Conservation (phyloP, 1,140 invertebrate genomes). For the Drosophila lowei region DNA sequence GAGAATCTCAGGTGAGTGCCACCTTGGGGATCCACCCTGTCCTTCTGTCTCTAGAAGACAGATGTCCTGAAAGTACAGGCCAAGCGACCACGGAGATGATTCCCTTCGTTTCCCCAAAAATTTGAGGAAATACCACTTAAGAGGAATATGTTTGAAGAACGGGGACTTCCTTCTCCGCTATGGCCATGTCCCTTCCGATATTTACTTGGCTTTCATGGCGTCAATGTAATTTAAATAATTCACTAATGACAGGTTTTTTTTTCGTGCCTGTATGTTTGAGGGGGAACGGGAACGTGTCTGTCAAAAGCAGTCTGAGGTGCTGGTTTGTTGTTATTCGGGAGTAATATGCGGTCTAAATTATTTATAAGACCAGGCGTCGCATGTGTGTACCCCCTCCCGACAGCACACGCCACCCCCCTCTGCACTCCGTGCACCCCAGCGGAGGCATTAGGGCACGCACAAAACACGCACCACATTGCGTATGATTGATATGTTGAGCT, state of each 20-base stretch:
- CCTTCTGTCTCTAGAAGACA: too few relatives aligned
- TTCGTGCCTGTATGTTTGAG: background rate
- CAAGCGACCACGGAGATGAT: too few relatives aligned
- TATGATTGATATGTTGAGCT: slow-evolving; percentile 81
- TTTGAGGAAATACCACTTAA: too few relatives aligned
- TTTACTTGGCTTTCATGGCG: slow-evolving; percentile 49
- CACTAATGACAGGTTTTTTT: slow-evolving; percentile 60
- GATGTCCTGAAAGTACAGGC: background rate
- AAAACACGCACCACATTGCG: slow-evolving; percentile 66
- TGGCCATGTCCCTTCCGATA: slow-evolving; percentile 9
- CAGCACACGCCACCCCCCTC: too few relatives aligned
- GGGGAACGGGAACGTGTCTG: slow-evolving; percentile 28
- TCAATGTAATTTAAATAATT: slow-evolving; percentile 67
- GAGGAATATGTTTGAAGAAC: background rate
- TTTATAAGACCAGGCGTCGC: slow-evolving; percentile 65
- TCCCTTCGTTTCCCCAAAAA: too few relatives aligned
- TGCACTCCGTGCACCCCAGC: slow-evolving; percentile 7
- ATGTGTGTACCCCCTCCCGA: slow-evolving; percentile 20
- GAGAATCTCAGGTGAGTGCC: slow-evolving; percentile 86
- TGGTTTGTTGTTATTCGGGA: slow-evolving; percentile 46
- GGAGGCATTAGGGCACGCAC: slow-evolving; percentile 54
- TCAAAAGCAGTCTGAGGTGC: slow-evolving; percentile 14
- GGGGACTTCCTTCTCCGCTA: slow-evolving; percentile 31
- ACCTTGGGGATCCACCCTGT: background rate
- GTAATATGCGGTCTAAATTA: slow-evolving; percentile 69